Percentiles rank a stretch among this genome's conserved stretches.
Evolutionary conservation across 2,888 invertebrate species (phyloP).

Genomic region (Boloria selene): DNA sequence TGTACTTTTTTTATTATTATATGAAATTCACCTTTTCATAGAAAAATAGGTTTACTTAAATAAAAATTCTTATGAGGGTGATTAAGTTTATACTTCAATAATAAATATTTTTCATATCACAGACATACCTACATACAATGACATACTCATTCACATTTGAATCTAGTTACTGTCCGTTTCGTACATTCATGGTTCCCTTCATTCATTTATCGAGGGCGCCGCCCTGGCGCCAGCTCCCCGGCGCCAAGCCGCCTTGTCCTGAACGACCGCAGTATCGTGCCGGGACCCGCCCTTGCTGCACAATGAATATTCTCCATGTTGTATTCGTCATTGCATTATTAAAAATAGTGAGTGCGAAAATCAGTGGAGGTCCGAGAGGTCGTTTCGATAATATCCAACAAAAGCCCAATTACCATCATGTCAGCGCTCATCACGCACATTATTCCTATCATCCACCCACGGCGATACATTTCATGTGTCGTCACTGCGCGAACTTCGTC

Average conservation of each 20-base stretch:
- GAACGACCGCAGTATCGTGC: constrained; percentile 62
- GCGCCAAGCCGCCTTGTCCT: constrained; percentile 61
- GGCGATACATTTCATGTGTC: constrained; percentile 63
- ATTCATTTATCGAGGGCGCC: constrained; percentile 52
- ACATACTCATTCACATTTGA: too few relatives aligned
- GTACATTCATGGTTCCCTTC: constrained; percentile 35
- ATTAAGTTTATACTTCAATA: too few relatives aligned
- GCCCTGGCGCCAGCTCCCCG: constrained; percentile 63
- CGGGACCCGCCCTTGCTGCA: constrained; percentile 64
- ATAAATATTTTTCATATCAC: too few relatives aligned
- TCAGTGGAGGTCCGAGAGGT: constrained; percentile 58
- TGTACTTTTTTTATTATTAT: too few relatives aligned
- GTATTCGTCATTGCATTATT: constrained; percentile 46
- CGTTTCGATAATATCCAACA: constrained; percentile 44
- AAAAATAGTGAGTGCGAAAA: constrained; percentile 53
- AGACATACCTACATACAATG: too few relatives aligned
- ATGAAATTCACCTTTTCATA: too few relatives aligned
- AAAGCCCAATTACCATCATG: constrained; percentile 50
- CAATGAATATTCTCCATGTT: constrained; percentile 55
- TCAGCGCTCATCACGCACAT: constrained; percentile 61
- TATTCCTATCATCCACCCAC: constrained; percentile 71
- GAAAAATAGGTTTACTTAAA: too few relatives aligned
- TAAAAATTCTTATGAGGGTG: too few relatives aligned
- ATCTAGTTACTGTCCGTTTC: not conserved
- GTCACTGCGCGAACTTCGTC: constrained; percentile 56